Conservation (phyloP, 2,797 vertebrate genomes). For the Knipowitschia caucasica region DNA sequence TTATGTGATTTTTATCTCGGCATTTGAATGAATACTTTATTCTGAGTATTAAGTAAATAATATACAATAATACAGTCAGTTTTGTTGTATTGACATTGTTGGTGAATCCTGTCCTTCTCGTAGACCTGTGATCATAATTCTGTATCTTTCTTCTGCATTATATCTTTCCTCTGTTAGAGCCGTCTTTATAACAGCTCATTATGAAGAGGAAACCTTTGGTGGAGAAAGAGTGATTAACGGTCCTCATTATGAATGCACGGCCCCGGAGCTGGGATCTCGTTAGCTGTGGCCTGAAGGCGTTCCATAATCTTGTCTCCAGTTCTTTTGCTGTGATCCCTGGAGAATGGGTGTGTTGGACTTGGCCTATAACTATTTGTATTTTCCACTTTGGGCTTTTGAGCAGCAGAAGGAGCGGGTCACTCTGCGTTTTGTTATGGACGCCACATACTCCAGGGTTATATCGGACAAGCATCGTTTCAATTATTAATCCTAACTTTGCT, state of each 20-base stretch:
- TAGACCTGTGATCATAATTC: too few relatives aligned
- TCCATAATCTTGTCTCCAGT: constrained; percentile 71
- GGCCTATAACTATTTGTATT: constrained; percentile 53
- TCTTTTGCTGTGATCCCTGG: constrained; percentile 67
- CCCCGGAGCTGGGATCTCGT: constrained; percentile 57
- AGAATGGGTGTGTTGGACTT: constrained; percentile 72
- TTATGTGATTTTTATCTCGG: neutral
- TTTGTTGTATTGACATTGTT: too few relatives aligned
- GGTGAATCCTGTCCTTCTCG: too few relatives aligned
- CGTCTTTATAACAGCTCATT: too few relatives aligned
- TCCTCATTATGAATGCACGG: constrained; percentile 40
- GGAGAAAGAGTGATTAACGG: too few relatives aligned
- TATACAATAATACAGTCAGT: too few relatives aligned
- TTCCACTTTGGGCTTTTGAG: constrained; percentile 54
- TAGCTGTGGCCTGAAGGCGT: constrained; percentile 56
- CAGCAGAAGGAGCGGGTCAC: constrained; percentile 38
- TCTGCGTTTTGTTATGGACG: constrained; percentile 23
- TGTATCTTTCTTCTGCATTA: too few relatives aligned
- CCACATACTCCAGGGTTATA: constrained; percentile 9
- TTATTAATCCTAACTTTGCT: constrained; percentile 17
- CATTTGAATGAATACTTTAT: neutral
- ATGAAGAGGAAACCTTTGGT: too few relatives aligned
- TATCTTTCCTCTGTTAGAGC: too few relatives aligned
- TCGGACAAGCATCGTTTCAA: neutral
- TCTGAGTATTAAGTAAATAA: neutral